Evolutionary conservation across 2,888 invertebrate genomes (phyloP), one percentile per base, ranked within the genome.

Genomic region (Clostera curtula): DNA sequence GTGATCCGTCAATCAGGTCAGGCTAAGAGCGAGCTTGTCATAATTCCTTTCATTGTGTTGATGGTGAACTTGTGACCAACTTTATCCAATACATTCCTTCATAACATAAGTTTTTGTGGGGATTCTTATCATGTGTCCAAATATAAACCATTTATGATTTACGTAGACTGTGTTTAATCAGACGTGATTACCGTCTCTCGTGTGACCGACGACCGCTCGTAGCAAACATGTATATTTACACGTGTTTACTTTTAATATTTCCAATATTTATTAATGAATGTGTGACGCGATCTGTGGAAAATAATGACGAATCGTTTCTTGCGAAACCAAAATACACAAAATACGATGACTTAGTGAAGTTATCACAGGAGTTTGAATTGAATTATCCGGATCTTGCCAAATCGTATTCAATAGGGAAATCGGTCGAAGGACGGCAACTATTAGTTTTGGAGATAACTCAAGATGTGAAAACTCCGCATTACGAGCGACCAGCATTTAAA

Each of bases 401-500:
- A 46, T 77, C 92, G 2, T 89, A 90, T 51, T 88, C 88, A 4
- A 89, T 97, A 24, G 99, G 99, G 0, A 89, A 92, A 57, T 95
- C 96, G 0, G 90, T 93, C 0, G 87, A 93, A 68, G 91, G 90
- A 15, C 85, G 94, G 7, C 90, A 93, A 38, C 73, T 99, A 31
- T 87, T 93, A 83, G 95, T 90, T 4, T 57, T 97, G 27, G 92
- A 96, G 72, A 92, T 93, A 34, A 90, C 91, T 25, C 87, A 89
- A 47, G 90, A 92, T 72, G 90, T 91, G 9, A 50, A 57, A 7
- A 40, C 50, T 3, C 35, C 42, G 55, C 80, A 86, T 69, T 68
- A 88, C 59, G 79, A 88, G 8, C 90, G 93, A 48, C 97, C 97
- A 0, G 94, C 96, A 86, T 92, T 97, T 47, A 97, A 97, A 63